Evolutionary conservation across 2,888 invertebrate genomes (phyloP).

Genomic region (Tachina fera): DNA sequence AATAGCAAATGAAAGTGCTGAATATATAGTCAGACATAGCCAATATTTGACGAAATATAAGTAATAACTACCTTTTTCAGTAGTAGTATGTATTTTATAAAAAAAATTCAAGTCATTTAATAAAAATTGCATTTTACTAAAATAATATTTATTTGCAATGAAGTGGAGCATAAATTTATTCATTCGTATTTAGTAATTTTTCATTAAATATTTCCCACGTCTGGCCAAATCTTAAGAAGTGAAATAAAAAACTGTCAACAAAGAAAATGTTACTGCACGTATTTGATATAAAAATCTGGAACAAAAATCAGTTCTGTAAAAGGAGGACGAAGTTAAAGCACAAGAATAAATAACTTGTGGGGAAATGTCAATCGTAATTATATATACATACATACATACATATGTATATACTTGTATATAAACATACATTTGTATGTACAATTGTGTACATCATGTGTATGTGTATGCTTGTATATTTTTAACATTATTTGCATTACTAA

Average conservation of each 20-base stretch:
- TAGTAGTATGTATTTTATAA: too few relatives aligned
- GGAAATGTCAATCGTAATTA: neutral
- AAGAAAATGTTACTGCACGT: slow-evolving; percentile 24
- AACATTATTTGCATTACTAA: slow-evolving; percentile 82
- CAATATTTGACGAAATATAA: too few relatives aligned
- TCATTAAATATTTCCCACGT: too few relatives aligned
- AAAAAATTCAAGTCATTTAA: too few relatives aligned
- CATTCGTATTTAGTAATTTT: too few relatives aligned
- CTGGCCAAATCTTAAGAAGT: neutral
- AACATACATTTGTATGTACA: too few relatives aligned
- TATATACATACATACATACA: neutral
- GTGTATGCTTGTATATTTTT: neutral
- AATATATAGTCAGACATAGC: too few relatives aligned
- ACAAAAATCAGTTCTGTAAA: neutral
- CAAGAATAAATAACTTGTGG: slow-evolving; percentile 20
- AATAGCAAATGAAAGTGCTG: neutral
- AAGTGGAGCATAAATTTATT: too few relatives aligned
- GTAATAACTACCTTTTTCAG: too few relatives aligned
- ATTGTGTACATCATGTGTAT: neutral
- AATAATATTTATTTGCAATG: too few relatives aligned
- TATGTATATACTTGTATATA: neutral
- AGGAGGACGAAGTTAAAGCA: neutral
- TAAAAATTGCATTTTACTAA: too few relatives aligned
- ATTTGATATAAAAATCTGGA: neutral
- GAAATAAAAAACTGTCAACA: slow-evolving; percentile 28